phyloP scores from a whole-genome alignment of 2,888 invertebrate genomes.

The Falcaria lacertinaria region DNA sequence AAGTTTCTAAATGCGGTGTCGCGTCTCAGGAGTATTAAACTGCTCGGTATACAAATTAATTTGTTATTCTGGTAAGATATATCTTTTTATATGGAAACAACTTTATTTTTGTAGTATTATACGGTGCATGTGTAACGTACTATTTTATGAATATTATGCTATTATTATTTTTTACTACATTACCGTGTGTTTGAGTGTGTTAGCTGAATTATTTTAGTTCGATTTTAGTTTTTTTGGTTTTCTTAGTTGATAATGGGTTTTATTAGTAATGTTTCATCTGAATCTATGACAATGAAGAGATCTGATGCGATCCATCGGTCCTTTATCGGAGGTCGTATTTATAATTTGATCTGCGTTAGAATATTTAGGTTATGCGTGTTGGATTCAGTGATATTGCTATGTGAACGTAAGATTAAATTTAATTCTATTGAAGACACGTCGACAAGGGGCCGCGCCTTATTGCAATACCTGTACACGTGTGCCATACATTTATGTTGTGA shows the following conservation, averaged over 20 bases:
- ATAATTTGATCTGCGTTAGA: slow-evolving; percentile 70
- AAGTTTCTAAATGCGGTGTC: slow-evolving; percentile 25
- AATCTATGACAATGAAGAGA: slow-evolving; percentile 82
- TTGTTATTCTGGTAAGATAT: slow-evolving; percentile 78
- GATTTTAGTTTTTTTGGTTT: slow-evolving; percentile 71
- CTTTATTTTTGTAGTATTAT: slow-evolving; percentile 73
- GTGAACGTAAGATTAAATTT: slow-evolving; percentile 40
- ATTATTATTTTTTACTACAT: slow-evolving; percentile 66
- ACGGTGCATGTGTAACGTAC: slow-evolving; percentile 75
- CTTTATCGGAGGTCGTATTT: slow-evolving; percentile 41
- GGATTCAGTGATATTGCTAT: slow-evolving; percentile 68
- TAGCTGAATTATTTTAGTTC: slow-evolving; percentile 78
- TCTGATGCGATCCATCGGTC: slow-evolving; percentile 67
- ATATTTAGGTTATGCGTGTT: slow-evolving; percentile 54
- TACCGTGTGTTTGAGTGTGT: slow-evolving; percentile 78
- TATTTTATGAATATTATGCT: slow-evolving; percentile 72
- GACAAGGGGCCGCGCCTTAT: slow-evolving; percentile 22
- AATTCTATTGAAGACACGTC: slow-evolving; percentile 68
- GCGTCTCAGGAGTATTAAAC: slow-evolving; percentile 68
- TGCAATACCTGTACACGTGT: slow-evolving; percentile 67
- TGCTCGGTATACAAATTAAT: slow-evolving; percentile 71
- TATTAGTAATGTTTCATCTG: slow-evolving; percentile 75
- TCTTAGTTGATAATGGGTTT: slow-evolving; percentile 74
- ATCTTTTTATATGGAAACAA: slow-evolving; percentile 67
- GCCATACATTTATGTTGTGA: slow-evolving; percentile 79